These are phyloP conservation scores for Palythoa heliodiscus DNA, from an alignment of 92 coral and sea anemone species.

Conservation along the genomic window DNA sequence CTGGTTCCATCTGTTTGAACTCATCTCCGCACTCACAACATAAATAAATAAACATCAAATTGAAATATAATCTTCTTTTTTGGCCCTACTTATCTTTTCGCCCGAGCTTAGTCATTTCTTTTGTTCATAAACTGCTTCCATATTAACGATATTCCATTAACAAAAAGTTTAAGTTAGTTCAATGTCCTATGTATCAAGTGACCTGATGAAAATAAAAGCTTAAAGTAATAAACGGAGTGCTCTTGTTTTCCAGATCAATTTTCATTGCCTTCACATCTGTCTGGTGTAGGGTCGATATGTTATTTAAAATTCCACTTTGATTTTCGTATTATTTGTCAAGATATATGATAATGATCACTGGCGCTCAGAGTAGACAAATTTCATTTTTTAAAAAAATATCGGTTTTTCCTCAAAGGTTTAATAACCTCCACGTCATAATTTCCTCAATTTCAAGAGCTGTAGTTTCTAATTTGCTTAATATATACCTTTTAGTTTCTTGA, in stretches of 20 bases:
- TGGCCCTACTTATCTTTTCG: not conserved
- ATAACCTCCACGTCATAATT: not conserved
- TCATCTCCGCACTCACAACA: not conserved
- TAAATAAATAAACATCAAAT: not conserved
- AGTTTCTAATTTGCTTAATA: too few relatives aligned
- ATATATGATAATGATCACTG: not conserved
- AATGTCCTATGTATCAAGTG: not conserved
- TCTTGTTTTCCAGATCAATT: not conserved
- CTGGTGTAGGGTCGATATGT: slow-evolving; percentile 11
- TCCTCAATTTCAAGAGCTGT: not conserved
- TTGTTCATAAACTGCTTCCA: not conserved
- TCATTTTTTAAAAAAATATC: not conserved
- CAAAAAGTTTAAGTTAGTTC: not conserved
- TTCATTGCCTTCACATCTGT: slow-evolving; percentile 32
- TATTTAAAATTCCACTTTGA: not conserved
- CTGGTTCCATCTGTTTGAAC: too few relatives aligned
- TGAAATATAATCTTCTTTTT: not conserved
- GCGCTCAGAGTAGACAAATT: not conserved
- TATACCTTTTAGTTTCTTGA: too few relatives aligned
- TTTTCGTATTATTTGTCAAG: not conserved
- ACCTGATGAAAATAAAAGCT: not conserved
- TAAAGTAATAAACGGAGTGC: not conserved
- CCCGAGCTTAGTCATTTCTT: not conserved
- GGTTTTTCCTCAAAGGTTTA: not conserved
- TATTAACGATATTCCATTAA: too few relatives aligned